Evolutionary conservation across 2,797 vertebrate genomes (phyloP), one percentile per base, ranked within the genome.

Genomic region (Danio tinwini): DNA sequence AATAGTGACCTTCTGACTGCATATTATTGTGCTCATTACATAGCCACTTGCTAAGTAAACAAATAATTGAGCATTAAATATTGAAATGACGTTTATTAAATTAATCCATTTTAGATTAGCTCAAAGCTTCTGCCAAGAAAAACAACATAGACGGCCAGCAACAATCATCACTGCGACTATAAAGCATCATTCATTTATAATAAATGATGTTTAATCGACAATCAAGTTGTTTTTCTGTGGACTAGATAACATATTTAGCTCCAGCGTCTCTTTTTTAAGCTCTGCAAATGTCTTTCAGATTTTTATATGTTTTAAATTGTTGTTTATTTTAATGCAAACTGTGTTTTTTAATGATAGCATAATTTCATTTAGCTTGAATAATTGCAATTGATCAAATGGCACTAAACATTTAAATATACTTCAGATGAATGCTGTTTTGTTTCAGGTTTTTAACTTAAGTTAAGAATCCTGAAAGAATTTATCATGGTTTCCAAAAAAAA

Each of bases 21-120:
- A 53, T 13, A 49, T 49, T 49, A 67, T 16, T 39, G 47, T 69
- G 49, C 29, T 17, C 47, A 40, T 69, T 69, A 29, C 29, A 69
- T 7, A 6, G 67, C 29, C 37, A 7, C 13, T 68, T 68, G 3
- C 14, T 29, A n/a, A 68, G 50, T 39, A 52, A 69, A 52, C 45
- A 69, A 52, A 69, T 68, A 37, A 50, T 37, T 11, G 14, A 14
- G 10, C 4, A 16, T 50, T 39, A 50, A 68, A 68, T 68, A 50
- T 4, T 50, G 47, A 68, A 68, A 0, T 11, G 8, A 10, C 9
- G 50, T 37, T 10, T 29, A 67, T 67, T 67, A 21, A 50, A 37
- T 50, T 3, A 37, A n/a, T 68, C 11, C 6, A 50, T 52, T 47
- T 29, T 56, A 56, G 17, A 56, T 21, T 19, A 21, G 17, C 53